Conservation (phyloP, 2,888 invertebrate genomes). For the Cyclophora albipunctata region DNA sequence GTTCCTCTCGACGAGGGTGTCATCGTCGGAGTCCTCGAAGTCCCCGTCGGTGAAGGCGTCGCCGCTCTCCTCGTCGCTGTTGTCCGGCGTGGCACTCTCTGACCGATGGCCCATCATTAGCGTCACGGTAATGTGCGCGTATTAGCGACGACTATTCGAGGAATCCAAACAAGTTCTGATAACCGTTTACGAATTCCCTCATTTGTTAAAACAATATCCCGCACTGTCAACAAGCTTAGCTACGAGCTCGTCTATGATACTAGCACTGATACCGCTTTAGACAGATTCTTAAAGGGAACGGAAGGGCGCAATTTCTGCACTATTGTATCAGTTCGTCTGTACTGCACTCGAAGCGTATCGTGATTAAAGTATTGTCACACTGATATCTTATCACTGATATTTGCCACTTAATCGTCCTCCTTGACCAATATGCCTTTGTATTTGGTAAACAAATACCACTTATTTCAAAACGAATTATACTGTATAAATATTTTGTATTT, state of each 20-base stretch:
- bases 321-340: slow-evolving; percentile 22
- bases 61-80: slow-evolving; percentile 62
- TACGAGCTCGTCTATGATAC: slow-evolving; percentile 3
- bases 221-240: slow-evolving; percentile 17
- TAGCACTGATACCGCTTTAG: not conserved
- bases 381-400: slow-evolving; percentile 60
- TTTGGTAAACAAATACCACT: slow-evolving; percentile 6
- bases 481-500: no score
- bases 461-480: no score
- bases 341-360: slow-evolving; percentile 36
- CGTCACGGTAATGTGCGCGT: slow-evolving; percentile 24
- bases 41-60: slow-evolving; percentile 67
- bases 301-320: slow-evolving; percentile 49
- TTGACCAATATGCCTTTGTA: slow-evolving; percentile 48
- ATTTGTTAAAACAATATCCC: slow-evolving; percentile 31
- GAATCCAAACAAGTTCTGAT: slow-evolving; percentile 36
- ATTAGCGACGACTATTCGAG: slow-evolving; percentile 35
- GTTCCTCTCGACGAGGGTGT: slow-evolving; percentile 36
- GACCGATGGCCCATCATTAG: slow-evolving; percentile 51
- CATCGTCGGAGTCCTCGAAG: slow-evolving; percentile 61
- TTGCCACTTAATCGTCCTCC: slow-evolving; percentile 46
- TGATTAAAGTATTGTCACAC: slow-evolving; percentile 44
- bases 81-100: slow-evolving; percentile 51
- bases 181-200: slow-evolving; percentile 46
- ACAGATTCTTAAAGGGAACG: slow-evolving; percentile 37